Evolutionary conservation across 1,140 invertebrate species (phyloP), one percentile per base, ranked within the genome.

Genomic region (Pseudoatta argentina): DNA sequence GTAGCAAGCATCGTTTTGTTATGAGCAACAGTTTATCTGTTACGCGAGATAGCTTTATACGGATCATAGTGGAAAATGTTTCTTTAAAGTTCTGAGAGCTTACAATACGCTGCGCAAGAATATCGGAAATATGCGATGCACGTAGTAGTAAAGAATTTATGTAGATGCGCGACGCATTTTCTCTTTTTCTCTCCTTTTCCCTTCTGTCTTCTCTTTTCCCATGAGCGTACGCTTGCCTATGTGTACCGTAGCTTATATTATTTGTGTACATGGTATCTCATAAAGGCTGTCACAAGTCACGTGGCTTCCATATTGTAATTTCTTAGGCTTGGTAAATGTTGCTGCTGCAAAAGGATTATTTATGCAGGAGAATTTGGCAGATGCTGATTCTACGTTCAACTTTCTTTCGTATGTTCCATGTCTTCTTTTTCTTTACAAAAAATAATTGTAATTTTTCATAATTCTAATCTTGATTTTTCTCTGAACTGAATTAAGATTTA

Each of bases 41-140:
- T 61, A 53, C 55, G 14, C 55, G 24, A 73, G 39, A 73, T 73
- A 73, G 53, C 34, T 73, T 30, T 59, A 27, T 24, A 51, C 79
- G 39, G 79, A 83, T 83, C 79, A 63, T 83, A 71, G 27, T 51
- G 34, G 69, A 83, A 75, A 83, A 83, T 83, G 57, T 83, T 83
- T 83, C 79, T 75, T 83, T 83, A 83, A 83, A 73, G 79, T 83
- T 83, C 69, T 61, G 24, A 75, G 69, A 73, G 55, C 69, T 83
- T 73, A 73, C 69, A 61, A 82, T 57, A 61, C 67, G 67, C 44
- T 16, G 69, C 30, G 39, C 55, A 34, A 75, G 79, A 75, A 83
- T 83, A 83, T 83, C 79, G 79, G 79, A 83, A 83, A 83, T 83
- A 83, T 83, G 79, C 79, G 79, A 83, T 83, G 79, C 79, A 83